Base-by-base conservation (phyloP, 1,140 invertebrate genomes). In the Lamellibrachia luymesi region DNA sequence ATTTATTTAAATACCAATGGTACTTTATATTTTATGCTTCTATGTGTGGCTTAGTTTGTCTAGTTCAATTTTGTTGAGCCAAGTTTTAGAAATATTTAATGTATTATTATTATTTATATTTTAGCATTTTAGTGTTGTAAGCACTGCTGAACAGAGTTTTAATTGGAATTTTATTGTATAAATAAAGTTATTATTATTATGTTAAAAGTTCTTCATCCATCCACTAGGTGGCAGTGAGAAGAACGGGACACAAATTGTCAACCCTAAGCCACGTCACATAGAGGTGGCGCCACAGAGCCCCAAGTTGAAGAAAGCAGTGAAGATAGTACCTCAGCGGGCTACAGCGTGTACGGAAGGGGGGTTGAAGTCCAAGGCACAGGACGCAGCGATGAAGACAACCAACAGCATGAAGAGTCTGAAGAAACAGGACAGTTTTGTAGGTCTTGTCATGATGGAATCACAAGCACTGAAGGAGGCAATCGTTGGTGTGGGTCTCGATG, bases 391-490 rank as follows among this genome's bases (percentile, higher is more conserved):
- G 8, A 80, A 8, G 64, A 80, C 13, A 17, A 2, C 17, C 64
- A 80, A 2, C 64, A 80, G 64, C 64, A 80, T 22, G 92, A 51
- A 90, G 6, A 90, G 51, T n/a, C 90, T 93, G 17, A 91, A 52
- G 17, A 90, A 91, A n/a, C 93, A 93, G 49, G 93, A 93, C 52
- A 93, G 93, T 92, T 93, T 93, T 52, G 93, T 93, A 2, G 92
- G 92, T 25, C 90, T 92, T n/a, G 93, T 93, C 5, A 92, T 93
- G 93, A 93, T 93, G 93, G 93, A 93, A 64, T 56, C 93, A 13
- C 90, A 93, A 50, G 93, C 91, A 10, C 51, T 93, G 50, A 92
- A 52, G 27, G 90, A 93, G 25, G 93, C 93, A 6, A 93, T 91
- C 1, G 93, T 89, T 27, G 93, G 52, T 27, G 51, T 56, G n/a